Evolutionary conservation across 2,113 vertebrate species (phyloP), one percentile per base, ranked within the genome.

Genomic region (Corythoichthys intestinalis): DNA sequence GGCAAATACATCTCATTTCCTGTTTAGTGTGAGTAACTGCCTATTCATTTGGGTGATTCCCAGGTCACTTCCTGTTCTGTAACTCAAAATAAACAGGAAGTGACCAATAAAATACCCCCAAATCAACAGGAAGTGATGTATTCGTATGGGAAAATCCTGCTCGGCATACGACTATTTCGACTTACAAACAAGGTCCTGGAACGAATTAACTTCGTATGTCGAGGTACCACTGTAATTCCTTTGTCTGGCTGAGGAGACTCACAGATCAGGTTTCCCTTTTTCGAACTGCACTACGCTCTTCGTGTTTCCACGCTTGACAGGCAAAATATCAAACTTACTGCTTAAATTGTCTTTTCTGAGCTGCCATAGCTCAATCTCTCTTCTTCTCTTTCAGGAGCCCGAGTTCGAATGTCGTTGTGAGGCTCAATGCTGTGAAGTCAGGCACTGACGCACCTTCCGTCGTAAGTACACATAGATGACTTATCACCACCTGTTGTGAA

Each of bases 401-500:
- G 17, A 10, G 8, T 20, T 1, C 1, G 4, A 58, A 13, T 34
- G 10, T 20, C 60, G 20, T 11, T 17, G 3, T 44, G 17, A 44
- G 60, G 34, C 60, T 17, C 9, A n/a, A 62, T 20, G 60, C 39
- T 6, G 39, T 9, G 59, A 44, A 44, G 39, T 4, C 15, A 11
- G 15, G 17, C 39, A 10, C 58, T 17, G 60, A 58, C 34, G 56
- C 34, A 8, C 17, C 14, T 6, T 12, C n/a, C 12, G 39, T 6
- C 17, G 60, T 62, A 46, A 62, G 60, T 62, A 46, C 60, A 39
- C n/a, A 12, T 14, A 20, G 17, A 17, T 62, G 60, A 12, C 44
- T 34, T 20, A 4, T 62, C 56, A 34, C 35, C 56, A 58, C 34
- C 56, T 62, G 60, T 17, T 61, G 38, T 61, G 39, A 62, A 62